Evolutionary conservation across 2,888 invertebrate species (phyloP), one percentile per base, ranked within the genome.

Genomic region (Drosophila silvestris): DNA sequence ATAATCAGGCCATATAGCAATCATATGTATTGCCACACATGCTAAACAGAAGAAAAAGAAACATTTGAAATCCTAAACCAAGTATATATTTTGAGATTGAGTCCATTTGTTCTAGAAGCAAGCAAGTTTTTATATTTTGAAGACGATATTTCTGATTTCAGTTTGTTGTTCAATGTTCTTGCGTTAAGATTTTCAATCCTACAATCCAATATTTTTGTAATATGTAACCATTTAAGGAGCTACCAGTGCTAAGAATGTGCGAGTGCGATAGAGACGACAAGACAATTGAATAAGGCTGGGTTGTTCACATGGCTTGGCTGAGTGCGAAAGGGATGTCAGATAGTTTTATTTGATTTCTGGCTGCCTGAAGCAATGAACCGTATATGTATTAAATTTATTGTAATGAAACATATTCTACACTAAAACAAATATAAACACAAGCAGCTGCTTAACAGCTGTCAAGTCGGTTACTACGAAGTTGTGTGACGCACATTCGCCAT

Each of bases 1-100:
- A 66, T n/a, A 71, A 63, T 66, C 59, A 22, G 32, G 54, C 30
- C 59, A 44, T 32, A 28, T 39, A 9, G 37, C n/a, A 47, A n/a
- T n/a, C 39, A 53, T 65, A 62, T 44, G 37, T 37, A 30, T 41
- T 14, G 14, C 4, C 14, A 4, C 30, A 30, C 35, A 14, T 35
- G 14, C 35, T 14, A 39, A 19, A 39, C 7, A 39, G 14, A 26
- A 22, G 2, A 35, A 16, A 6, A 37, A 35, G 16, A 16, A 37
- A 16, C 39, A 10, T 19, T 39, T n/a, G 39, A 10, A 10, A 41
- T 41, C 41, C 10, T 5, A 41, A n/a, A 0, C n/a, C 5, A 41
- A 41, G 10, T 2, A n/a, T 22, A 44, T 44, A 22, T 22, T 22
- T 6, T 22, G 22, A 14, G 12, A 44, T 14, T 22, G 14, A 22